Base-by-base conservation (phyloP, 2,888 invertebrate species). In the Lamproptera curius region DNA sequence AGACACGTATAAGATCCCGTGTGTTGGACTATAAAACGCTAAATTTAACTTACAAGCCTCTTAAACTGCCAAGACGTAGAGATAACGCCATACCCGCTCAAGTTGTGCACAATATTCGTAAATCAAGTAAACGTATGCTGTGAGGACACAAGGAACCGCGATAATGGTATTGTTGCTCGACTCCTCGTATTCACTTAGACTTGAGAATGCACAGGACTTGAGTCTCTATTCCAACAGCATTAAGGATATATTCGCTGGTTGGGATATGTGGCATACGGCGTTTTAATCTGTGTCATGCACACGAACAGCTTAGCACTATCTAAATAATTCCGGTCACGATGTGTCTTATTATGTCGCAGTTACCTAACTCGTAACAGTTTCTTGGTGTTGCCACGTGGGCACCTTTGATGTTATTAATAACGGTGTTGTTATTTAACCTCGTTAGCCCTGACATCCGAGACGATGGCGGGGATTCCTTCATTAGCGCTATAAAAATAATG, bases 301-400 rank as follows among this genome's bases (percentile, higher is more conserved):
- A 10, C 44, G n/a, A n/a, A 37, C 31, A 44, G 49, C 43, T 44
- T 49, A 40, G 43, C 49, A 40, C 43, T 49, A 40, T 44, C 49
- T 49, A 49, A 44, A 49, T 44, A 49, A 49, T 49, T 49, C 49
- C 36, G 31, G 40, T 49, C 49, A 49, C 44, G 49, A 40, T 35
- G 33, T 10, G 41, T 5, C 39, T 36, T 26, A 40, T 49, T 44
- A 49, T 49, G 44, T 44, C 40, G 43, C 17, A 11, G 43, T 49
- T 49, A 39, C 28, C 49, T 40, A 49, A 49, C 49, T 31, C 40
- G 49, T 49, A 35, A 44, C 20, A 36, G 49, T 44, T 36, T 49
- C 38, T 36, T 40, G 13, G 16, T 9, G 39, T 17, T 40, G 33
- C 2, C 42, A 43, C 39, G 39, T 23, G 34, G 38, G 34, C 38